Evolutionary conservation across 2,113 vertebrate species (phyloP).

Genomic region (Oriolus oriolus): DNA sequence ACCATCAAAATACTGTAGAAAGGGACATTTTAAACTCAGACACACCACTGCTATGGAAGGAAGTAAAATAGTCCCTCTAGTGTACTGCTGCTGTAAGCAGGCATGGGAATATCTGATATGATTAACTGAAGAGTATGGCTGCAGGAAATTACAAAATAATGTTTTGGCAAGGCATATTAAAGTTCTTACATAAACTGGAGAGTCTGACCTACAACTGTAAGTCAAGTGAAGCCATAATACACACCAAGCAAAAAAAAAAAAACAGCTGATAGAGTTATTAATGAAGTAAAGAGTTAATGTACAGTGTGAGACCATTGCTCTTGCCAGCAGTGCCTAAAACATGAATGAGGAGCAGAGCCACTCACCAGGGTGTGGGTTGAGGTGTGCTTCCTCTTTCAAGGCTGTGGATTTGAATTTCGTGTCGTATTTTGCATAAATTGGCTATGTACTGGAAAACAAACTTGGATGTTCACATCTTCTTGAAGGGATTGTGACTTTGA

Average conservation of each 20-base stretch:
- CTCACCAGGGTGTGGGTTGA: background rate
- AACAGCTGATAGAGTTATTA: background rate
- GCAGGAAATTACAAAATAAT: background rate
- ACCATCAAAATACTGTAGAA: background rate
- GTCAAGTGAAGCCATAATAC: background rate
- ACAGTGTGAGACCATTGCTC: background rate
- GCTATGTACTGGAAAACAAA: background rate
- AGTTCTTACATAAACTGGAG: background rate
- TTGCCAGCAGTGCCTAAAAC: background rate
- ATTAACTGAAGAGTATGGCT: background rate
- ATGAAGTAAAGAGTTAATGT: background rate
- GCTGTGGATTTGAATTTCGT: background rate
- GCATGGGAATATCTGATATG: background rate
- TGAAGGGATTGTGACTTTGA: background rate
- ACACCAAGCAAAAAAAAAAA: background rate
- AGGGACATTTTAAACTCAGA: background rate
- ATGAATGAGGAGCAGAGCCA: background rate
- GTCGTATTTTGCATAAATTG: background rate
- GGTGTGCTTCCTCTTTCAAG: background rate
- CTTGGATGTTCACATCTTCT: background rate
- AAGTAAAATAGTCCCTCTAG: background rate
- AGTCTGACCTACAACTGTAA: background rate
- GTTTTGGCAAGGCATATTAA: background rate
- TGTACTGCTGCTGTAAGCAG: background rate
- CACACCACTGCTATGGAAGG: background rate